Percentiles rank a stretch among this genome's conserved stretches.
These are phyloP conservation scores for Idaea biselata DNA, from an alignment of 2,888 invertebrate genomes.

Conservation along the genomic window DNA sequence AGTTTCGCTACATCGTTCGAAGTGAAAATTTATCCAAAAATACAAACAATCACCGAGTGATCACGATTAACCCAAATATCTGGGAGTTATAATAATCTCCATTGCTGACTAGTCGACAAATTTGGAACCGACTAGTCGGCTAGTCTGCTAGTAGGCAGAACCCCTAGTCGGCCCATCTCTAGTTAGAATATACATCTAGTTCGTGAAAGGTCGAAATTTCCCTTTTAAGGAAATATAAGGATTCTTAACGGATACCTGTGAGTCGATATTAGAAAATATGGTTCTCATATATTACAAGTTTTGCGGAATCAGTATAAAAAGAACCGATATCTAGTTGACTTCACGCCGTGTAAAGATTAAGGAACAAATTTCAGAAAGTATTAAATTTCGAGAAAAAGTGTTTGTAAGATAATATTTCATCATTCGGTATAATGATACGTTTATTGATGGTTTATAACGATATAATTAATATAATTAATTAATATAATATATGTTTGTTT, in stretches of 20 bases:
- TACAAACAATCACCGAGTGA: too few species aligned
- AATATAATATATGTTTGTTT: too few species aligned
- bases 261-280: slow-evolving; percentile 23
- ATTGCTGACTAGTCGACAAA: too few species aligned
- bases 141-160: too few species aligned
- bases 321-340: slow-evolving; percentile 35
- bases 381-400: neutral
- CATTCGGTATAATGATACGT: neutral
- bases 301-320: slow-evolving; percentile 32
- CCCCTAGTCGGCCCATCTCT: too few species aligned
- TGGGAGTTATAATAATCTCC: too few species aligned
- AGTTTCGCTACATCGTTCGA: too few species aligned
- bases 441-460: too few species aligned
- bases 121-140: too few species aligned
- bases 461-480: too few species aligned
- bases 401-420: neutral
- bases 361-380: slow-evolving; percentile 30
- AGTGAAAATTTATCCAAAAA: too few species aligned
- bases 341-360: slow-evolving; percentile 40
- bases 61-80: too few species aligned
- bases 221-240: slow-evolving; percentile 18
- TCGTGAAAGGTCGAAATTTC: slow-evolving; percentile 4
- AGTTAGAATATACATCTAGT: neutral
- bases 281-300: slow-evolving; percentile 34
- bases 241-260: slow-evolving; percentile 18